These are phyloP conservation scores for Lamellibrachia satsuma DNA, from an alignment of 2,888 invertebrate species.

Conservation along the genomic window DNA sequence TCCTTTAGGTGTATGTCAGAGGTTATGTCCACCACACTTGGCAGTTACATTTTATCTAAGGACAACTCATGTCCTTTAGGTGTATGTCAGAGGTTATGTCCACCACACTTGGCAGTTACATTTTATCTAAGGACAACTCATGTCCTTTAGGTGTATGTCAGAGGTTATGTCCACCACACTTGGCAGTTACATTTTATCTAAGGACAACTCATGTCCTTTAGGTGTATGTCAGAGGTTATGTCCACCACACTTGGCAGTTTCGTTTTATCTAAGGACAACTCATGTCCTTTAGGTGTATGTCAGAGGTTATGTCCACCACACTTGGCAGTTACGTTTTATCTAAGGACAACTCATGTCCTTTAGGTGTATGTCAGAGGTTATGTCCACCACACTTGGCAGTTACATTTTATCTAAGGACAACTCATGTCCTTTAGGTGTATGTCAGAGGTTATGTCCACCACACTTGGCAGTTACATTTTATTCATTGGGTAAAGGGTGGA, in stretches of 20 bases:
- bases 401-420: background rate
- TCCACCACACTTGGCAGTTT: background rate
- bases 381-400: background rate
- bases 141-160: background rate
- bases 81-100: background rate
- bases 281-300: background rate
- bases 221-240: background rate
- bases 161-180: background rate
- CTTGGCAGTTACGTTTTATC: background rate
- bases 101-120: background rate
- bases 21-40: background rate
- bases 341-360: background rate
- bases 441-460: too few species aligned
- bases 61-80: background rate
- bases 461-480: background rate
- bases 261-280: background rate
- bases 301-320: background rate
- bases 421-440: background rate
- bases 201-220: background rate
- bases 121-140: background rate
- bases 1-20: background rate
- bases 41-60: background rate
- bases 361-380: background rate
- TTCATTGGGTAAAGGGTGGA: too few species aligned
- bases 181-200: background rate